phyloP scores from a whole-genome alignment of 2,888 invertebrate species.

The Leptinotarsa juncta region DNA sequence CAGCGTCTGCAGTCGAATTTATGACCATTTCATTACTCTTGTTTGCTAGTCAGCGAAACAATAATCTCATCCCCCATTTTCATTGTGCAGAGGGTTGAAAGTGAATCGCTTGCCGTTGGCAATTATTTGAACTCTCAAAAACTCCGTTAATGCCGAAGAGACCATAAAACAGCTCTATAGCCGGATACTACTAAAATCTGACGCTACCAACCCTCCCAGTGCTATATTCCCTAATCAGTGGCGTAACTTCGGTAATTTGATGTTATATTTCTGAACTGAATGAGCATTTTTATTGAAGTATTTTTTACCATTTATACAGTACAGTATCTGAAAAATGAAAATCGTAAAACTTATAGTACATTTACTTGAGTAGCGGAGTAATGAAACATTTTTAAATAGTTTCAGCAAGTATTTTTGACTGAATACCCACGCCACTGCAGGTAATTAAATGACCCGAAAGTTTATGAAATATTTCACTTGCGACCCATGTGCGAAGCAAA shows the following conservation, averaged over 20 bases:
- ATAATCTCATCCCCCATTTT: conserved; percentile 10
- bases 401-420: no score
- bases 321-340: no score
- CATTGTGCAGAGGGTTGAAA: conserved; percentile 12
- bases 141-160: conserved; percentile 5
- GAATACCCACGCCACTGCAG: no score
- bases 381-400: no score
- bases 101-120: not conserved
- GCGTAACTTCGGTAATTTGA: not conserved
- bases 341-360: no score
- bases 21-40: conserved; percentile 14
- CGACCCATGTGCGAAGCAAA: no score
- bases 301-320: no score
- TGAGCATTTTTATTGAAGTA: no score
- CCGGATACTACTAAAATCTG: conserved; percentile 8
- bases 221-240: not conserved
- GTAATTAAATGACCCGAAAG: no score
- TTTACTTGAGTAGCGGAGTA: no score
- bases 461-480: no score
- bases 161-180: not conserved
- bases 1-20: not conserved
- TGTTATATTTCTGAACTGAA: not conserved
- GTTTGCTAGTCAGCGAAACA: not conserved
- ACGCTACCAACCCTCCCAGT: not conserved
- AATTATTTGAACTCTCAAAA: conserved; percentile 5